phyloP scores from a whole-genome alignment of 2,797 vertebrate species.

The Crocidura indochinensis region DNA sequence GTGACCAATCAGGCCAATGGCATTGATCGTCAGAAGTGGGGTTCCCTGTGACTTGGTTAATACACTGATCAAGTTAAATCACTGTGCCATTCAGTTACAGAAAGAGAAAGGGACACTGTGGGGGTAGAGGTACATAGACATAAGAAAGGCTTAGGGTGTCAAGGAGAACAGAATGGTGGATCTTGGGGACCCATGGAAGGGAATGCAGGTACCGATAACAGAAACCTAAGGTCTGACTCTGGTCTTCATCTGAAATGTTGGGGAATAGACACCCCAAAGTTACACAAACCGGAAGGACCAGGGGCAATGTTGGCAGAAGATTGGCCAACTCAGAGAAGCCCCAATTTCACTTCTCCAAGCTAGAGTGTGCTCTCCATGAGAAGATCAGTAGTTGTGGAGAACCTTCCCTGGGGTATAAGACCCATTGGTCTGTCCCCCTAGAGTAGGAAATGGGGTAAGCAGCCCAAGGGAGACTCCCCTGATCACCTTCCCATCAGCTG shows the following conservation, averaged over 20 bases:
- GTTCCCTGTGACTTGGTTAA: no score
- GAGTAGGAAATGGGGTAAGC: neutral
- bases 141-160: neutral
- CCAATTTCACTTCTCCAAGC: neutral
- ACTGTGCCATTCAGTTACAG: neutral
- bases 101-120: neutral
- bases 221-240: neutral
- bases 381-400: no score
- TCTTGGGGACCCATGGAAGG: neutral
- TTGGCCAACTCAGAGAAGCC: neutral
- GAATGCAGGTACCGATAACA: neutral
- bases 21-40: no score
- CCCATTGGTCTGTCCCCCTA: neutral
- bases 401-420: neutral
- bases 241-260: neutral
- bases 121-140: neutral
- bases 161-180: neutral
- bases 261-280: neutral
- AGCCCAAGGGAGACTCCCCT: neutral
- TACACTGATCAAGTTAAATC: neutral
- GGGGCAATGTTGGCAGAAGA: neutral
- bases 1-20: no score
- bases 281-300: neutral
- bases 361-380: neutral
- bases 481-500: neutral